phyloP scores from a whole-genome alignment of 1,140 invertebrate species.

The Dermatophagoides farinae region DNA sequence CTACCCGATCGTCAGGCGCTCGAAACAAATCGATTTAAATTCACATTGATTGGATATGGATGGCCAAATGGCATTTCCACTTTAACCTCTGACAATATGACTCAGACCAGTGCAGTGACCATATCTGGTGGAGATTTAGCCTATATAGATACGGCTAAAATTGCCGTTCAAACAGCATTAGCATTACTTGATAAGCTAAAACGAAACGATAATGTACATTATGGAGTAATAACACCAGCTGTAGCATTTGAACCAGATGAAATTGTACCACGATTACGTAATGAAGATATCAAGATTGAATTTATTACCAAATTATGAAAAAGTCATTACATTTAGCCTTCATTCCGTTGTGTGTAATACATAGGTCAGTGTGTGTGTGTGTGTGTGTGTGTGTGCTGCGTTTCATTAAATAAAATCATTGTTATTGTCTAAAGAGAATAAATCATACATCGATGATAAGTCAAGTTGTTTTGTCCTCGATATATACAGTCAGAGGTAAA shows the following conservation, averaged over 20 bases:
- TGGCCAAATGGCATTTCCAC: constrained; percentile 41
- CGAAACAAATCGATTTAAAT: constrained; percentile 38
- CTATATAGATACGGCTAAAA: constrained; percentile 57
- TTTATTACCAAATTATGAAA: neutral
- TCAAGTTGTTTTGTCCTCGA: too few species aligned
- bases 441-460: too few species aligned
- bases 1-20: constrained; percentile 41
- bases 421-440: too few species aligned
- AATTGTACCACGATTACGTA: neutral
- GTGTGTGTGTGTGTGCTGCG: neutral
- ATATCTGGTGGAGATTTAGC: constrained; percentile 38
- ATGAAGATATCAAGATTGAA: neutral
- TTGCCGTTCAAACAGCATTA: constrained; percentile 44
- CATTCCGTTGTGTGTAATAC: neutral
- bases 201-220: neutral
- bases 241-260: neutral
- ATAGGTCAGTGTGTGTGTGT: neutral
- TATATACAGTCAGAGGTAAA: too few species aligned
- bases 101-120: constrained; percentile 41
- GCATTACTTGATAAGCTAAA: constrained; percentile 44
- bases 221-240: neutral
- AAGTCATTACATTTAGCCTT: too few species aligned
- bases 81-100: constrained; percentile 26
- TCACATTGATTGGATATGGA: constrained; percentile 49
- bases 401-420: neutral